Percentiles rank a stretch among this genome's conserved stretches.
phyloP scores from a whole-genome alignment of 2,888 invertebrate species.

The Electrophaes corylata region DNA sequence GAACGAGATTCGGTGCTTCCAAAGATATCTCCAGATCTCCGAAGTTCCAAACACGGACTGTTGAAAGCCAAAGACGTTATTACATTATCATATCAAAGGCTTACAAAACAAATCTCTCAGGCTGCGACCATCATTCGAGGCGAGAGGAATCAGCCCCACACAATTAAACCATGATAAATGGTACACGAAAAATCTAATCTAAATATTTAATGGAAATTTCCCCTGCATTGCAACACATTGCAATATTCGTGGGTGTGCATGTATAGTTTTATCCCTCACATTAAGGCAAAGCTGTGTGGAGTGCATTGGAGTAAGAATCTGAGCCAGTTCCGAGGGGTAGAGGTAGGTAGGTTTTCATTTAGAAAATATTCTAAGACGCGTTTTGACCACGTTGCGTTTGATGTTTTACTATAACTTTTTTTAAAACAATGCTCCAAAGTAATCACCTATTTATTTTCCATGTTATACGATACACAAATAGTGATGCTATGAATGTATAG shows the following conservation, averaged over 20 bases:
- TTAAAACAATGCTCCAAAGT: no score
- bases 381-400: neutral
- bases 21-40: constrained; percentile 3
- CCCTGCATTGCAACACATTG: constrained; percentile 64
- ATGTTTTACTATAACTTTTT: no score
- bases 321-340: constrained; percentile 11
- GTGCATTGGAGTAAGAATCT: constrained; percentile 20
- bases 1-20: constrained; percentile 9
- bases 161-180: constrained; percentile 83
- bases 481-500: no score
- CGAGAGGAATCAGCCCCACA: constrained; percentile 61
- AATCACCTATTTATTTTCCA: no score
- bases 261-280: constrained; percentile 15
- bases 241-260: constrained; percentile 37
- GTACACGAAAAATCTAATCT: constrained; percentile 82
- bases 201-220: constrained; percentile 83
- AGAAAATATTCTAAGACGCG: neutral
- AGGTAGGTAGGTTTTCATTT: constrained; percentile 7
- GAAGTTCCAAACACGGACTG: constrained; percentile 11
- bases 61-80: constrained; percentile 51
- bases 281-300: constrained; percentile 19
- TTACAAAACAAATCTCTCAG: constrained; percentile 64
- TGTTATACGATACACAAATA: no score
- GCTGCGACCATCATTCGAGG: constrained; percentile 63
- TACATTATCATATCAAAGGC: constrained; percentile 81